A percentile compares a stretch with the other conserved stretches of the same genome.
phyloP scores from a whole-genome alignment of 2,888 invertebrate genomes.

The Idaea dimidiata region DNA sequence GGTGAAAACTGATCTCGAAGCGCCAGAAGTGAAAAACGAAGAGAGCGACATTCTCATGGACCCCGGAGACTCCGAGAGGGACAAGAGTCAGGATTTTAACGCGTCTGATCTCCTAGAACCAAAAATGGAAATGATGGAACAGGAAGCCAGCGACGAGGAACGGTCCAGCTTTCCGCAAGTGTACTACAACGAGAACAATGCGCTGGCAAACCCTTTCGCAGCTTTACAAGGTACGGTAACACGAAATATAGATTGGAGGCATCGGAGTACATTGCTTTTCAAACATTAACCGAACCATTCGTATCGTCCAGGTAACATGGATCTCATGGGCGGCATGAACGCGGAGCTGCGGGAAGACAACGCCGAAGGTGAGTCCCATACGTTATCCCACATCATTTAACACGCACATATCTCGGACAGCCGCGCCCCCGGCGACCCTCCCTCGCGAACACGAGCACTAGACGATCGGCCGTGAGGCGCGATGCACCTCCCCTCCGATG shows the following conservation, averaged over 20 bases:
- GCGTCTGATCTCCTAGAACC: conserved; percentile 81
- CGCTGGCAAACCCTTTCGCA: conserved; percentile 75
- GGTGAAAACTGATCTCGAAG: conserved; percentile 81
- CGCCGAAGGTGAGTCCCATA: conserved; percentile 67
- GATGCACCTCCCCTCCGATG: conserved; percentile 5
- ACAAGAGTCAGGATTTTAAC: conserved; percentile 70
- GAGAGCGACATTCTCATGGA: conserved; percentile 74
- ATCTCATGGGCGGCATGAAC: conserved; percentile 70
- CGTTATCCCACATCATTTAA: conserved; percentile 64
- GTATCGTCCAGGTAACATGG: conserved; percentile 64
- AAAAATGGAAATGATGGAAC: conserved; percentile 87
- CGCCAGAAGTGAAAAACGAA: conserved; percentile 74
- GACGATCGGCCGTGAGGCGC: conserved; percentile 13
- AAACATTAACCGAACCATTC: not conserved
- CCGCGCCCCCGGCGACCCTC: conserved; percentile 80
- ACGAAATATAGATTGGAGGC: not conserved
- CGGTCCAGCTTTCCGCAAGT: conserved; percentile 67
- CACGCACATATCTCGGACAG: conserved; percentile 79
- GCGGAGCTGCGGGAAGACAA: conserved; percentile 72
- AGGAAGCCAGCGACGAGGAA: conserved; percentile 85
- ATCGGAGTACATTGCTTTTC: not conserved
- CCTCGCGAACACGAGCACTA: conserved; percentile 18
- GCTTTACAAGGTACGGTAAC: conserved; percentile 62
- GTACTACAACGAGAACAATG: conserved; percentile 69
- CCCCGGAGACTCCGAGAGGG: conserved; percentile 67